Percentiles rank a stretch among this genome's conserved stretches.
Conservation (phyloP, 1,140 invertebrate species). For the Himalopsyche phryganea region DNA sequence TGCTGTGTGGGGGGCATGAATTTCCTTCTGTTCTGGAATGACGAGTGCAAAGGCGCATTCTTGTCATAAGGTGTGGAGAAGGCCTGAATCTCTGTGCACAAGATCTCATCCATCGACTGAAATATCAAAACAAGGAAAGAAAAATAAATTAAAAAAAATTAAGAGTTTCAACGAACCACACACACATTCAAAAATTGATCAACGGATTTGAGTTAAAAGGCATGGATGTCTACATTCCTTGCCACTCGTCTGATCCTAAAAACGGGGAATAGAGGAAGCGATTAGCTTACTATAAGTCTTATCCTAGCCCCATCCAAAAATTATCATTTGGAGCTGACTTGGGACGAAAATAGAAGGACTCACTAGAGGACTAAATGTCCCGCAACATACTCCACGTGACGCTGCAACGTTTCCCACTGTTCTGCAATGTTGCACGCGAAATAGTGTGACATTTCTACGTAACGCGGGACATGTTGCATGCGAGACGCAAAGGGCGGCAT, state of each 20-base stretch:
- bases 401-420: too few relatives aligned
- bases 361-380: too few relatives aligned
- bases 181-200: neutral
- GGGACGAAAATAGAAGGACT: too few relatives aligned
- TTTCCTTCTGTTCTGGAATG: slow-evolving; percentile 11
- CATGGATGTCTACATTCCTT: neutral
- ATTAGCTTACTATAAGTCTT: neutral
- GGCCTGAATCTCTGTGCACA: slow-evolving; percentile 19
- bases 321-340: too few relatives aligned
- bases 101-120: slow-evolving; percentile 18
- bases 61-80: neutral
- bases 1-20: neutral
- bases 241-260: neutral
- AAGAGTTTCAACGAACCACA: neutral
- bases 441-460: too few relatives aligned
- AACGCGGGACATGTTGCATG: too few relatives aligned
- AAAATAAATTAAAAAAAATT: neutral
- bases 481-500: too few relatives aligned
- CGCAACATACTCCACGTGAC: too few relatives aligned
- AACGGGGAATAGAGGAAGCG: neutral
- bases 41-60: slow-evolving; percentile 7
- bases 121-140: slow-evolving; percentile 8
- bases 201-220: neutral
- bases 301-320: too few relatives aligned
- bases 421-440: too few relatives aligned